These are phyloP conservation scores for Eubucco bourcierii DNA, from an alignment of 2,113 vertebrate genomes.

Conservation along the genomic window DNA sequence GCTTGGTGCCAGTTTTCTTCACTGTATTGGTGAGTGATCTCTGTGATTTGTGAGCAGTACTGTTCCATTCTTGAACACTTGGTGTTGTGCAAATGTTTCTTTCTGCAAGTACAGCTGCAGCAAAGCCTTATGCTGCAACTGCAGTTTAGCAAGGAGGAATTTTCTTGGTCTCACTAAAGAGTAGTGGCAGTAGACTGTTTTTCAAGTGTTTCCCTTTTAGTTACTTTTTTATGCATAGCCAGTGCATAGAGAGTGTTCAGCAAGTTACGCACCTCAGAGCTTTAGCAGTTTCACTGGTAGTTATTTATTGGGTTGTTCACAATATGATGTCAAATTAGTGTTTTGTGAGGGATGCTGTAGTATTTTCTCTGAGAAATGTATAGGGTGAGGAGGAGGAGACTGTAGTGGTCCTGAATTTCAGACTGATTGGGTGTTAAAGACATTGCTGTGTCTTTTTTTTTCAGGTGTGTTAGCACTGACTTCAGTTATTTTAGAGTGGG, in stretches of 20 bases:
- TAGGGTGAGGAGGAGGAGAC: background rate
- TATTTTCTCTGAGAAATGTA: background rate
- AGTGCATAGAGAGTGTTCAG: background rate
- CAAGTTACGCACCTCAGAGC: background rate
- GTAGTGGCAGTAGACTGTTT: background rate
- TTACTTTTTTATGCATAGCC: background rate
- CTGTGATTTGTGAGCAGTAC: rapidly evolving
- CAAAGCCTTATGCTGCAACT: background rate
- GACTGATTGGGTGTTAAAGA: background rate
- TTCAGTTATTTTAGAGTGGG: background rate
- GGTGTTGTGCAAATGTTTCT: background rate
- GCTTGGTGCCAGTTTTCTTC: background rate
- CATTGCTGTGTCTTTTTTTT: background rate
- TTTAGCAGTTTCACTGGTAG: background rate
- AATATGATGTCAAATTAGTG: background rate
- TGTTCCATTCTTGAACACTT: background rate
- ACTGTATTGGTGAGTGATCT: background rate
- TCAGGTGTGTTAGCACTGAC: background rate
- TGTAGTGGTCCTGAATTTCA: background rate
- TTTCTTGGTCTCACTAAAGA: background rate
- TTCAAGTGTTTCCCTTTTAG: background rate
- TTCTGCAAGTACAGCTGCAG: background rate
- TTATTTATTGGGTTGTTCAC: background rate
- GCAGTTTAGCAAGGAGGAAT: background rate
- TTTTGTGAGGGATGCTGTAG: background rate